Base-by-base conservation (phyloP, 2,888 invertebrate species). In the Eustalomyia histrio region DNA sequence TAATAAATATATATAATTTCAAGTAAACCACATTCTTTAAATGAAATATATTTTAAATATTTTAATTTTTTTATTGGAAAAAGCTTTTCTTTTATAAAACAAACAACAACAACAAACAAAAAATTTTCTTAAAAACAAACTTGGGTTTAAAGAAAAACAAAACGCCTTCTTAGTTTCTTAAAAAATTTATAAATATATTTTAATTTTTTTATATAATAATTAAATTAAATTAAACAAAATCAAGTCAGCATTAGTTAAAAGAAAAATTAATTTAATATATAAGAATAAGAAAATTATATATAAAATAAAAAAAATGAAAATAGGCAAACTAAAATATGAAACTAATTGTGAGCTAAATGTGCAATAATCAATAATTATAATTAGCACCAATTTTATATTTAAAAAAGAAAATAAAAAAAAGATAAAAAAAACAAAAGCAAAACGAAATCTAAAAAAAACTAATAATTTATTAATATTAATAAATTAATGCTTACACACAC, bases 341-440 rank as follows among this genome's bases (percentile, higher is more conserved):
- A 81, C 81, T 81, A 81, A 81, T 81, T 81, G 81, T 81, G 81
- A 81, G 81, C 81, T 81, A 81, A 78, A 81, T 81, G 81, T 81
- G 81, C 81, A 81, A 81, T 81, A 81, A 81, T 81, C 60, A 81
- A 78, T 78, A 75, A 80, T 72, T 76, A 69, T 72, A 81, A 81
- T 81, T 81, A 81, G 81, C 81, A 81, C 81, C 81, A 81, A 81
- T 78, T 81, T 81, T 81, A 81, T 74, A 81, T n/a, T 76, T 72
- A 47, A 64, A 58, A 21, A 68, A 33, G 17, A 64, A 33, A 60
- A 58, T 4, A 64, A 80, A 57, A 47, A 17, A 58, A 53, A 72
- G 16, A 73, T 29, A n/a, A n/a, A 72, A 5, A 61, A 55, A 50
- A 68, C 24, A 21, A 64, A 61, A 69, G 64, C 21, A 24, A 60